phyloP scores from a whole-genome alignment of 2,888 invertebrate genomes.

The Eledona agricola region DNA sequence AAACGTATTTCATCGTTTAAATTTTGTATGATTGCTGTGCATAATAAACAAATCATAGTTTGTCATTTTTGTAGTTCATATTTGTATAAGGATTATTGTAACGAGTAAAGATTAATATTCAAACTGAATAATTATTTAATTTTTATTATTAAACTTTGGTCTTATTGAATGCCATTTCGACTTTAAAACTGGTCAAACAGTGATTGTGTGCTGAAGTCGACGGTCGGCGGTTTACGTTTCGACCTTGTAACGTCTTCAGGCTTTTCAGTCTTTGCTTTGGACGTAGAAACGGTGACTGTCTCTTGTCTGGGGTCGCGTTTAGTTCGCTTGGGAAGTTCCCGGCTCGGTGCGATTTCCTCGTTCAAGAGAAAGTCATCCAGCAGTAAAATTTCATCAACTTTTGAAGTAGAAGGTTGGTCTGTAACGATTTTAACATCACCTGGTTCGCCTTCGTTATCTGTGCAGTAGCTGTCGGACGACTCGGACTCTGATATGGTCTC shows the following conservation, averaged over 20 bases:
- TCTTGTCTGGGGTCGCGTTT: too few relatives aligned
- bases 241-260: conserved; percentile 5
- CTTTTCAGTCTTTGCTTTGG: conserved; percentile 18
- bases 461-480: conserved; percentile 6
- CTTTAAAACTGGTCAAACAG: conserved; percentile 47
- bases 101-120: conserved; percentile 34
- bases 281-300: conserved; percentile 5
- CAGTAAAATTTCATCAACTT: too few relatives aligned
- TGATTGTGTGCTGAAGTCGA: conserved; percentile 52
- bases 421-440: conserved; percentile 15
- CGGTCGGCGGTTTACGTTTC: conserved; percentile 39
- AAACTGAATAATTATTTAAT: conserved; percentile 19
- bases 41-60: conserved; percentile 34
- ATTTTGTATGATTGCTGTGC: conserved; percentile 41
- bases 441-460: conserved; percentile 4
- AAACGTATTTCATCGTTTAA: conserved; percentile 26
- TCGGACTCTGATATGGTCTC: conserved; percentile 31
- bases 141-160: conserved; percentile 25
- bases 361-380: too few relatives aligned
- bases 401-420: conserved; percentile 1
- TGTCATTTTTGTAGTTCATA: conserved; percentile 48
- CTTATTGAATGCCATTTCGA: conserved; percentile 8
- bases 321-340: too few relatives aligned
- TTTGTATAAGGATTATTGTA: conserved; percentile 49
- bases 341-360: too few relatives aligned